These are phyloP conservation scores for Botia almorhae DNA, from an alignment of 2,797 vertebrate species.

Conservation along the genomic window DNA sequence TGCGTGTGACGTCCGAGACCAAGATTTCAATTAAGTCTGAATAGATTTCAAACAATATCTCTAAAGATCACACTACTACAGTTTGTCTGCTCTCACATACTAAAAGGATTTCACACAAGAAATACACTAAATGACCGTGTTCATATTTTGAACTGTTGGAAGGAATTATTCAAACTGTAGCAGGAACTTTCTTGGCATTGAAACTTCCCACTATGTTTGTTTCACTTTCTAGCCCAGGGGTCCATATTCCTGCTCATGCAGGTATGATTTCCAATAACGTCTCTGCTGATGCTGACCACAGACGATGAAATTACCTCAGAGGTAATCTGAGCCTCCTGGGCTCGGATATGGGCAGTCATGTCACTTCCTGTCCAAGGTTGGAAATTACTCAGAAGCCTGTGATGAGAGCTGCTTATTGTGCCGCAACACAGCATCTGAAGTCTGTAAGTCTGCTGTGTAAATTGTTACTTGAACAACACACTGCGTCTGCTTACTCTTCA, in stretches of 20 bases:
- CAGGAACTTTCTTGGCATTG: background rate
- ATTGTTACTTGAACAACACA: background rate
- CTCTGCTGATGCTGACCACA: conserved; percentile 14
- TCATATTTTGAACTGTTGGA: background rate
- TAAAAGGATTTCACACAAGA: background rate
- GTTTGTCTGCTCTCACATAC: too few relatives aligned
- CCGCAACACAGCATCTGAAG: background rate
- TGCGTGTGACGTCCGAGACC: too few relatives aligned
- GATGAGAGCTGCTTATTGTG: background rate
- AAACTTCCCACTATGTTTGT: background rate
- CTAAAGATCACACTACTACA: too few relatives aligned
- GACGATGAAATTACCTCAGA: conserved; percentile 32
- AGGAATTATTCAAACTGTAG: background rate
- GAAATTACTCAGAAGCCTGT: conserved; percentile 5
- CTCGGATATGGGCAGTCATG: conserved; percentile 16
- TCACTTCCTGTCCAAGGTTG: conserved; percentile 19
- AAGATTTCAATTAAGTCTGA: too few relatives aligned
- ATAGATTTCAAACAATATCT: too few relatives aligned
- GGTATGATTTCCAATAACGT: conserved; percentile 20
- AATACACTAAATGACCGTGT: background rate
- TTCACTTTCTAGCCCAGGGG: conserved; percentile 4
- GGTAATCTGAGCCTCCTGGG: conserved; percentile 7
- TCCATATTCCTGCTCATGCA: conserved; percentile 24
- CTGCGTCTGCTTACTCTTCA: background rate
- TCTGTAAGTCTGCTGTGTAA: background rate